Base-by-base conservation (phyloP, 2,888 invertebrate genomes). In the Lasioglossum figueresi region DNA sequence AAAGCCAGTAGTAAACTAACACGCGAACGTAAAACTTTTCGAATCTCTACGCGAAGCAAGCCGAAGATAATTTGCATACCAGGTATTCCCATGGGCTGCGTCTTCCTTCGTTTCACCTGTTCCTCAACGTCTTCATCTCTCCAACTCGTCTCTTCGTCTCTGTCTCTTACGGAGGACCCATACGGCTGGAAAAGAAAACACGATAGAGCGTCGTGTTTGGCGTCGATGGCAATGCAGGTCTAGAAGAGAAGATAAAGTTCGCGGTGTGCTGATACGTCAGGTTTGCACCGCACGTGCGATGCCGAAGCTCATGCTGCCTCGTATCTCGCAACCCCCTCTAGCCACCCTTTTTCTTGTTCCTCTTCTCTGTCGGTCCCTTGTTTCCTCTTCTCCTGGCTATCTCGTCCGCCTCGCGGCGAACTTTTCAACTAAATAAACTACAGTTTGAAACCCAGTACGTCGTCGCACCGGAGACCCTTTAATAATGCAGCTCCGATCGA, bases 361-460 rank as follows among this genome's bases (percentile, higher is more conserved):
- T 40, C 14, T n/a, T 14, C 40, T 70, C 70, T 12, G 23, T 40
- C 0, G 23, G 23, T 37, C 23, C 40, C 70, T 70, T 40, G 40
- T 70, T 40, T 70, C 70, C 70, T 70, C 70, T 37, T 70, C 70
- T 14, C n/a, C 40, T n/a, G n/a, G 37, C 70, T 40, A 70, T 37
- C 70, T 79, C 70, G 27, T 43, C 66, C 45, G n/a, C 40, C 76
- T 78, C 83, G 78, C 82, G 78, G 82, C 82, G 82, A 93, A 93
- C 90, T 92, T 92, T 86, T 88, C 90, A 88, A 90, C 88, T 91
- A 92, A 93, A 93, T 93, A 93, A 93, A 93, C 90, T 90, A 88
- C 88, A 89, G 88, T 90, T 91, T 90, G 91, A 92, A 91, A 90
- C 88, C 85, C 89, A 83, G 84, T 37, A 80, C 77, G 88, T 80